Evolutionary conservation across 1,140 invertebrate genomes (phyloP).

Genomic region (Caenorhabditis briggsae): DNA sequence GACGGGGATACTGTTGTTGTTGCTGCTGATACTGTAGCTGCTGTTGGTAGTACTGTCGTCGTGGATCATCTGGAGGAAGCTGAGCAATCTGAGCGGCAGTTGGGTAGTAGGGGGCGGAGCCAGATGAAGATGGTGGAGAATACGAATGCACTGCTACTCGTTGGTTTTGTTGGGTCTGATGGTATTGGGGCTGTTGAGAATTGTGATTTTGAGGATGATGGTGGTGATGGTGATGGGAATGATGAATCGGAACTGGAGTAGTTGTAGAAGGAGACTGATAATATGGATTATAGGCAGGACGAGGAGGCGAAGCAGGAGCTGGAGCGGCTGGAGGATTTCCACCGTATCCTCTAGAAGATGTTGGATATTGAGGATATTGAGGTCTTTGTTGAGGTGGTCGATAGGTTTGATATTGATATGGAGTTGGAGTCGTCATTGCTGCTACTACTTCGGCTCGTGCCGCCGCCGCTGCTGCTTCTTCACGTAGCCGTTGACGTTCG

Average conservation of each 20-base stretch:
- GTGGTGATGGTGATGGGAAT: slow-evolving; percentile 20
- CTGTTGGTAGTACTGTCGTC: slow-evolving; percentile 3
- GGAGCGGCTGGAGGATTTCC: not conserved
- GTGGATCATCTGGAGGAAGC: not conserved
- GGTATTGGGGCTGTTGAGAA: not conserved
- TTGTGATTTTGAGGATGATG: slow-evolving; percentile 13
- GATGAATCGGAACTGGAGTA: not conserved
- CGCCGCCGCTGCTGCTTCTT: not conserved
- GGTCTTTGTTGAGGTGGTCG: not conserved
- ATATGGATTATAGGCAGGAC: slow-evolving; percentile 17
- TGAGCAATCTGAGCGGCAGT: not conserved
- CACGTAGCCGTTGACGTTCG: not conserved
- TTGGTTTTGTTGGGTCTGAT: not conserved
- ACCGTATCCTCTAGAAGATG: not conserved
- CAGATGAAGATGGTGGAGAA: not conserved
- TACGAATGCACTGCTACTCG: not conserved
- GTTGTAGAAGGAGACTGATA: not conserved
- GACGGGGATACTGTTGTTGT: not conserved
- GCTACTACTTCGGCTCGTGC: not conserved
- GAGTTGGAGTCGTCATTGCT: not conserved
- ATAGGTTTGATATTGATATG: slow-evolving; percentile 22
- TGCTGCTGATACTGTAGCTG: not conserved
- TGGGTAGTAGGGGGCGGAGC: not conserved
- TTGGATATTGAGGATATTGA: not conserved
- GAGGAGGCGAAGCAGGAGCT: not conserved